Percentiles rank a stretch among this genome's conserved stretches.
phyloP scores from a whole-genome alignment of 2,888 invertebrate species.

The Argyresthia goedartella region DNA sequence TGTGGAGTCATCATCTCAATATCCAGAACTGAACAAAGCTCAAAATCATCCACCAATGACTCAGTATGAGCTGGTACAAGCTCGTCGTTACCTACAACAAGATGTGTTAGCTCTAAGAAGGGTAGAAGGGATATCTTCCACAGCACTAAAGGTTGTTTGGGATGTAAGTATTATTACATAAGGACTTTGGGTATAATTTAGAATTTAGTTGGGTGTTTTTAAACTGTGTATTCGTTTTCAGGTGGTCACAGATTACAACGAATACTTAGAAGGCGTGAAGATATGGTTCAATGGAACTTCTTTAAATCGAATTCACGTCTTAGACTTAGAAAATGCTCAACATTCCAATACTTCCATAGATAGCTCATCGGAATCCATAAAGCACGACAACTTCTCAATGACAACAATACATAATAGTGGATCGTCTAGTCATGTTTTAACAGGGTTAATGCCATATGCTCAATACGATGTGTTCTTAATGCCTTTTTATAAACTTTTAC shows the following conservation, averaged over 20 bases:
- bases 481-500: conserved; percentile 88
- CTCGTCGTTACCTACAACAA: conserved; percentile 80
- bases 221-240: conserved; percentile 20
- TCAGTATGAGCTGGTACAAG: conserved; percentile 82
- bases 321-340: conserved; percentile 33
- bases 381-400: conserved; percentile 74
- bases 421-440: conserved; percentile 80
- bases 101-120: conserved; percentile 82
- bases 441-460: conserved; percentile 85
- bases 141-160: conserved; percentile 85
- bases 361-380: conserved; percentile 44
- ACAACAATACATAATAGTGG: conserved; percentile 78
- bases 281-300: conserved; percentile 69
- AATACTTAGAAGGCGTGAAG: conserved; percentile 78
- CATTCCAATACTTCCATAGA: conserved; percentile 39
- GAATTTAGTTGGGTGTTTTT: background rate
- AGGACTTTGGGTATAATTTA: background rate
- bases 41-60: conserved; percentile 77
- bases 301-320: conserved; percentile 37
- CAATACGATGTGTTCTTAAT: conserved; percentile 94
- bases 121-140: conserved; percentile 78
- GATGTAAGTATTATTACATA: conserved; percentile 69
- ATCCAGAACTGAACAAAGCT: conserved; percentile 53
- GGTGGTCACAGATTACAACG: conserved; percentile 64
- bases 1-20: conserved; percentile 45